A percentile compares a stretch with the other conserved stretches of the same genome.
These are phyloP conservation scores for Notoglanidium macrostoma DNA, from an alignment of 2,797 vertebrate genomes.

Conservation along the genomic window DNA sequence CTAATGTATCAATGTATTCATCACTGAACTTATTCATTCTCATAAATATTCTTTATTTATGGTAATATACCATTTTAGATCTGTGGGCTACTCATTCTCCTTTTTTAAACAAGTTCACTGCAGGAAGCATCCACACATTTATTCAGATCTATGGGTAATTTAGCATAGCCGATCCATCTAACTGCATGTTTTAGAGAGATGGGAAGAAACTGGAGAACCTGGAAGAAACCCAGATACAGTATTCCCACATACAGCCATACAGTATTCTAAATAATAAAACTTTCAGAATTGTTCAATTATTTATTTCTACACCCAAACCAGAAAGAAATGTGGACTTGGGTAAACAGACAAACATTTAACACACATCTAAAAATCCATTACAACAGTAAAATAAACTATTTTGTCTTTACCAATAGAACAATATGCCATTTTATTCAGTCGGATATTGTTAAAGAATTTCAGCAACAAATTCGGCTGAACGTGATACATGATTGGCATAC, in stretches of 20 bases:
- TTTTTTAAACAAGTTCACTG: neutral
- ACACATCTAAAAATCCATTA: slow-evolving; percentile 1
- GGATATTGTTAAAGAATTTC: neutral
- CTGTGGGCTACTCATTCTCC: neutral
- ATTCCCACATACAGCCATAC: neutral
- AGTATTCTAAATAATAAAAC: neutral
- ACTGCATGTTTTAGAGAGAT: neutral
- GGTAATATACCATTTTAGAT: neutral
- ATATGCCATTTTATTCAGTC: neutral
- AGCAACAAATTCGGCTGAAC: neutral
- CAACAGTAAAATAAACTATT: neutral
- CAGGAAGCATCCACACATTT: neutral
- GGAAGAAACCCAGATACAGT: too few species aligned
- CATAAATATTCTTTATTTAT: neutral
- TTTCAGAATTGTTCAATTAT: neutral
- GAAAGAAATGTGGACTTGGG: neutral
- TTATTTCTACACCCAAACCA: neutral
- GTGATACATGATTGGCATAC: neutral
- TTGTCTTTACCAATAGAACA: neutral
- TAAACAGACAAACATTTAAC: neutral
- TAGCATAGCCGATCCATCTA: neutral
- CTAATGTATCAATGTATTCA: neutral
- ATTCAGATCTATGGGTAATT: neutral
- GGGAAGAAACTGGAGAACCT: neutral
- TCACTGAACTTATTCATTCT: neutral